These are phyloP conservation scores for Dasyurus viverrinus DNA, from an alignment of 2,113 vertebrate species.

Conservation along the genomic window DNA sequence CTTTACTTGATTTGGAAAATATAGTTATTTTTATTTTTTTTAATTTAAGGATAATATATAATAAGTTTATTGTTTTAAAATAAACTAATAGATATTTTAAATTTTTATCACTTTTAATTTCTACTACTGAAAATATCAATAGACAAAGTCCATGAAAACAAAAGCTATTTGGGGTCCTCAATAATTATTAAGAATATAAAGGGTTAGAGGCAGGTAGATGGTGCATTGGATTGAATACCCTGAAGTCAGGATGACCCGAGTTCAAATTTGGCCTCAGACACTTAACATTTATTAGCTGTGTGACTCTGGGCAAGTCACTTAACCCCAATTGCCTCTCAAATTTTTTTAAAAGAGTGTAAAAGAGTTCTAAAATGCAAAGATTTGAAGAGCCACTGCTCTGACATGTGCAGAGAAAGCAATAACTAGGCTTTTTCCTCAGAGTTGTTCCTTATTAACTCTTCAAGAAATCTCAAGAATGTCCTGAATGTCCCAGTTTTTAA, in stretches of 20 bases:
- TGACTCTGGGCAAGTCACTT: too few relatives aligned
- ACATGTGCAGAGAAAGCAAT: background rate
- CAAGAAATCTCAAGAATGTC: background rate
- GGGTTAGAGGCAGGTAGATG: too few relatives aligned
- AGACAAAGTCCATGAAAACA: background rate
- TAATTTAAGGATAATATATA: background rate
- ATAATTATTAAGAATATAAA: background rate
- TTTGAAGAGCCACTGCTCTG: background rate
- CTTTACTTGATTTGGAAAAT: background rate
- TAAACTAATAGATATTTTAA: background rate
- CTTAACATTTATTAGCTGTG: too few relatives aligned
- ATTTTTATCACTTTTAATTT: background rate
- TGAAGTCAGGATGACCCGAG: too few relatives aligned
- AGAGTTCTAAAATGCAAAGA: background rate
- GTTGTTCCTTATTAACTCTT: background rate
- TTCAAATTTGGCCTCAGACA: too few relatives aligned
- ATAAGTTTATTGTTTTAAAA: background rate
- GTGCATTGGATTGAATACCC: too few relatives aligned
- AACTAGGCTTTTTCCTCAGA: background rate
- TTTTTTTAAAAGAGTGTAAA: background rate
- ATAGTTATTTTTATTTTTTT: background rate
- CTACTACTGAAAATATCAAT: background rate
- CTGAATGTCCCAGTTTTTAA: background rate
- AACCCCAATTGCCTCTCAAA: too few relatives aligned
- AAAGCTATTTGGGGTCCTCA: background rate